Base-by-base conservation (phyloP, 92 coral and sea anemone species). In the Umimayanthus chanpuru region DNA sequence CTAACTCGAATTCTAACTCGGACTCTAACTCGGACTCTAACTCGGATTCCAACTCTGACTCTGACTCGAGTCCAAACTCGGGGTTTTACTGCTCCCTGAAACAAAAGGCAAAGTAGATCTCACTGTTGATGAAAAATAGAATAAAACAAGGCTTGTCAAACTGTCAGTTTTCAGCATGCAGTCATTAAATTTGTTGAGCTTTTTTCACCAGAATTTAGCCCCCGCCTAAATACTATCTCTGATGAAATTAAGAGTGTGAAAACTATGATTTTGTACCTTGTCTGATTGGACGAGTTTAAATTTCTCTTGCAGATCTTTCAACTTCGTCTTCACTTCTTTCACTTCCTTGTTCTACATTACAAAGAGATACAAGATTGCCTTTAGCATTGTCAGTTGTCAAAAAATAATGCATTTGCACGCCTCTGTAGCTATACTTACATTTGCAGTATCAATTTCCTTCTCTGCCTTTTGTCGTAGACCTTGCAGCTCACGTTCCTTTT, bases 401-500 rank as follows among this genome's bases (percentile, higher is more conserved):
- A 6, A 78, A 49, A 47, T 25, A 18, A 9, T 53, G 14, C 20
- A 50, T 15, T 25, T 18, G 25, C 16, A 66, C 25, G 21, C 9
- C n/a, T 14, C 29, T 26, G 0, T 53, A 78, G 4, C 29, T 26
- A 11, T 53, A 78, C 81, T 36, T 86, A 85, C 89, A 56, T 66
- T 81, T 47, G 87, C 78, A 43, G 44, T 68, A 81, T 90, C 88
- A n/a, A 87, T 81, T 85, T 94, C 91, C 58, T 80, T 83, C 61
- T 79, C 93, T 73, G 91, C 91, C 41, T 89, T 92, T 15, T 76
- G 94, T 23, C 94, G 96, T 90, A 97, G 89, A 61, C 85, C 81
- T 73, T 91, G 94, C 76, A 97, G 92, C 78, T 95, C 96, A 73
- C 94, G 92, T 84, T 97, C 99, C 73, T 97, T 97, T 73, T 97